phyloP scores from a whole-genome alignment of 2,888 invertebrate species.

The Parnassius mnemosyne region DNA sequence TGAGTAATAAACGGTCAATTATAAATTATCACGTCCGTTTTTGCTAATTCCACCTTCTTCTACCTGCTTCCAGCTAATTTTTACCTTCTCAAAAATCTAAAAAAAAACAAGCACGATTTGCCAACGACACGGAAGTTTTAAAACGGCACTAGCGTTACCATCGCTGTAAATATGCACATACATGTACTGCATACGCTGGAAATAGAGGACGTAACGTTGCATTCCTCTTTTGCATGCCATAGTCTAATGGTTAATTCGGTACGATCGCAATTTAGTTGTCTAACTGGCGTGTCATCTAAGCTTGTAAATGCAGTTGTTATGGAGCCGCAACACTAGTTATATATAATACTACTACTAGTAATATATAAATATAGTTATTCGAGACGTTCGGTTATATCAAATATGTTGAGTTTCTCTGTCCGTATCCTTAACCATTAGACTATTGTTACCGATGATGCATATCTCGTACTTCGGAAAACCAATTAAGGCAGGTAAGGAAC shows the following conservation, averaged over 20 bases:
- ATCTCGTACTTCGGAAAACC: too few species aligned
- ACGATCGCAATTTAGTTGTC: conserved; percentile 4
- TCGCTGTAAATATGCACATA: conserved; percentile 2
- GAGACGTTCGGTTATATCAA: too few species aligned
- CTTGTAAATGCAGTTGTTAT: too few species aligned
- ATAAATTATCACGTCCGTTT: conserved; percentile 23
- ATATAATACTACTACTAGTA: too few species aligned
- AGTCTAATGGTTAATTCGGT: not conserved
- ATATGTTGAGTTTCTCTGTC: too few species aligned
- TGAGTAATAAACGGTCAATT: conserved; percentile 32
- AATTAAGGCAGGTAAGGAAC: too few species aligned
- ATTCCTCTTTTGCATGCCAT: conserved; percentile 2
- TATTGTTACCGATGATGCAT: too few species aligned
- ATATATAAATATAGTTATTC: too few species aligned
- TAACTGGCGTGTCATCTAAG: not conserved
- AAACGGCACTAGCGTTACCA: not conserved
- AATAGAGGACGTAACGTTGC: not conserved
- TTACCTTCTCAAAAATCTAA: conserved; percentile 17
- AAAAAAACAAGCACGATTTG: not conserved
- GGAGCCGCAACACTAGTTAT: too few species aligned
- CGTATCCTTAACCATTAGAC: too few species aligned
- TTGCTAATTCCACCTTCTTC: too few species aligned
- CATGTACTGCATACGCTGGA: too few species aligned
- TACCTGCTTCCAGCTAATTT: conserved; percentile 19
- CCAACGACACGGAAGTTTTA: not conserved